Conservation (phyloP, 2,797 vertebrate genomes). For the Austrolebias charrua region DNA sequence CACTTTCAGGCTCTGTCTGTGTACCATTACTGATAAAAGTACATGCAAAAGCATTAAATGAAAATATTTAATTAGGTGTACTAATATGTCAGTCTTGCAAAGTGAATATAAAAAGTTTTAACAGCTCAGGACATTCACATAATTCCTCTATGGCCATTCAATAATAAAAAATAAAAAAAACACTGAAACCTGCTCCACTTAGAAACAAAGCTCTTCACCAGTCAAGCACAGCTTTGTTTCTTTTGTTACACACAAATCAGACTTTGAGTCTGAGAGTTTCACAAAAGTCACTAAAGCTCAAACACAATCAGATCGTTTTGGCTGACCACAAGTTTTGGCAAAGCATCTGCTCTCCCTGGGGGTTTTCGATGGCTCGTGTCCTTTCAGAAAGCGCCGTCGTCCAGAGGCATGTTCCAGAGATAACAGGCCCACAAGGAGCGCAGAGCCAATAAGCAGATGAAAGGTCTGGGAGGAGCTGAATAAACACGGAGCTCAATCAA, state of each 20-base stretch:
- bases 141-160: constrained; percentile 8
- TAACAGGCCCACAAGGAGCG: constrained; percentile 51
- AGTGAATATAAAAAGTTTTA: constrained; percentile 1
- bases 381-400: constrained; percentile 52
- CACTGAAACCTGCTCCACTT: constrained; percentile 1
- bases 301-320: constrained; percentile 60
- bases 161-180: neutral
- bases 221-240: constrained; percentile 13
- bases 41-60: constrained; percentile 7
- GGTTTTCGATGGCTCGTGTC: constrained; percentile 41
- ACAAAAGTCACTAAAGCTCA: constrained; percentile 39
- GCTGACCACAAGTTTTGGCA: constrained; percentile 48
- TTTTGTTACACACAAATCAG: constrained; percentile 28
- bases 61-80: neutral
- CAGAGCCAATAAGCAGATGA: constrained; percentile 46
- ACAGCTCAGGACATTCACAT: neutral
- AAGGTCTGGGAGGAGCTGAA: constrained; percentile 47
- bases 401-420: constrained; percentile 60
- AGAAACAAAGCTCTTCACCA: constrained; percentile 24
- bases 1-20: neutral
- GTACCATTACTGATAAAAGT: constrained; percentile 8
- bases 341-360: constrained; percentile 27
- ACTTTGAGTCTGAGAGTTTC: constrained; percentile 4
- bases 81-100: neutral
- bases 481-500: constrained; percentile 47